A percentile compares a stretch with the other conserved stretches of the same genome.
Evolutionary conservation across 2,888 invertebrate genomes (phyloP).

Genomic region (Limenitis camilla): DNA sequence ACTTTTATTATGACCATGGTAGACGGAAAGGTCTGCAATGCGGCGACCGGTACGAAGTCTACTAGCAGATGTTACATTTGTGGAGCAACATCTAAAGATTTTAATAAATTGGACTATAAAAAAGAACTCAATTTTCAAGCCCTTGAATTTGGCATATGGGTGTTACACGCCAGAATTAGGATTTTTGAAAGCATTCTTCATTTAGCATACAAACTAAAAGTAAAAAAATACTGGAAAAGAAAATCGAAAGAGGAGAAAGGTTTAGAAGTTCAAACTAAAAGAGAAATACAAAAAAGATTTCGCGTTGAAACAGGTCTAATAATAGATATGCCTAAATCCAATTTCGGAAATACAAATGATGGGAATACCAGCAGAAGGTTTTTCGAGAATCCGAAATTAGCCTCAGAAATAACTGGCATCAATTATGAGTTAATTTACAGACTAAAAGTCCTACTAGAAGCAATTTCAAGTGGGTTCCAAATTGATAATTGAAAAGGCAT

Average conservation of each 20-base stretch:
- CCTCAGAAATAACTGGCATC: conserved; percentile 36
- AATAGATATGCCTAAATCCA: conserved; percentile 35
- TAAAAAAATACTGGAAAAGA: conserved; percentile 28
- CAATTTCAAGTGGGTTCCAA: conserved; percentile 27
- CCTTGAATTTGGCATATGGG: conserved; percentile 29
- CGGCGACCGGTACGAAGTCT: conserved; percentile 33
- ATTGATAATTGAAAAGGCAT: conserved; percentile 29
- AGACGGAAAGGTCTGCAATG: conserved; percentile 39
- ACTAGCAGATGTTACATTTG: conserved; percentile 38
- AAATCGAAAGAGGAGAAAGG: conserved; percentile 22
- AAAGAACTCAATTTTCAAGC: conserved; percentile 6
- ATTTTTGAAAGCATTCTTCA: conserved; percentile 24
- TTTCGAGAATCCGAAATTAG: conserved; percentile 31
- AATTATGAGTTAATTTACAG: conserved; percentile 26
- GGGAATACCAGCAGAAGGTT: conserved; percentile 35
- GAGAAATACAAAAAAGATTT: conserved; percentile 26
- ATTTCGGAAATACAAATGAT: conserved; percentile 36
- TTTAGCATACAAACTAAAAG: conserved; percentile 22
- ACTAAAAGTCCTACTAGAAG: conserved; percentile 31
- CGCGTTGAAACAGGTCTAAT: conserved; percentile 29
- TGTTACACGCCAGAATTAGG: conserved; percentile 31
- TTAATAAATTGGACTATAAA: conserved; percentile 27
- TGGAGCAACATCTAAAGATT: conserved; percentile 35
- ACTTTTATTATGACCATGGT: conserved; percentile 28
- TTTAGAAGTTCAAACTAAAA: conserved; percentile 18